Base-by-base conservation (phyloP, 2,888 invertebrate genomes). In the Ophion ellenae region DNA sequence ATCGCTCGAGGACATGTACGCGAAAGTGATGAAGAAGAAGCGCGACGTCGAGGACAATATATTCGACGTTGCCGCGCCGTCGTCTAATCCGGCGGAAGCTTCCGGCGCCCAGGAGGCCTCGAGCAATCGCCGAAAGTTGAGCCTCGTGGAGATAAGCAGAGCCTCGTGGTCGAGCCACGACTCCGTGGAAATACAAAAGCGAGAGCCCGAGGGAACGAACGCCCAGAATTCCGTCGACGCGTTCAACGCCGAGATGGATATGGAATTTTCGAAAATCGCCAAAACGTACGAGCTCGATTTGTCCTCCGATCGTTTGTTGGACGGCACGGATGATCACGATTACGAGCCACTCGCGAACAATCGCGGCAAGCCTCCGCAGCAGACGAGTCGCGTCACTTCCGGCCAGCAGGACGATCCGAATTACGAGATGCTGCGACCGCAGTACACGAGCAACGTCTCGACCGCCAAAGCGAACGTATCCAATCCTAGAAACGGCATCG, bases 1-100 rank as follows among this genome's bases (percentile, higher is more conserved):
- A 87, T 97, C 97, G 89, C 94, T 98, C n/a, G 98, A 98, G 90
- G 98, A 97, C 90, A 97, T 98, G 96, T 98, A 98, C 93, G 98
- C 98, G 2, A 98, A 98, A 95, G 98, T 98, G 28, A 96, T 96
- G 91, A 97, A 97, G 92, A 96, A 96, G 92, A 95, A 94, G 73
- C 92, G 91, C 11, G 94, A 94, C 89, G 64, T 94, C 93, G 91
- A 92, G 92, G 95, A 89, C 92, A 95, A 87, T 78, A 90, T 11
- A 6, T 81, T 78, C 70, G 86, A 86, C 4, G 40, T 93, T 69
- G 64, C 82, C 20, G 57, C n/a, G 0, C 4, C 53, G 17, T 17
- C 67, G 17, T 24, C 14, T 17, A 61, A 80, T 93, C 11, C 85
- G 86, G 0, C 94, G 1, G 95, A 94, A 85, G 94, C 91, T 84